A percentile compares a stretch with the other conserved stretches of the same genome.
phyloP scores from a whole-genome alignment of 2,113 vertebrate species.

The Nymphicus hollandicus region DNA sequence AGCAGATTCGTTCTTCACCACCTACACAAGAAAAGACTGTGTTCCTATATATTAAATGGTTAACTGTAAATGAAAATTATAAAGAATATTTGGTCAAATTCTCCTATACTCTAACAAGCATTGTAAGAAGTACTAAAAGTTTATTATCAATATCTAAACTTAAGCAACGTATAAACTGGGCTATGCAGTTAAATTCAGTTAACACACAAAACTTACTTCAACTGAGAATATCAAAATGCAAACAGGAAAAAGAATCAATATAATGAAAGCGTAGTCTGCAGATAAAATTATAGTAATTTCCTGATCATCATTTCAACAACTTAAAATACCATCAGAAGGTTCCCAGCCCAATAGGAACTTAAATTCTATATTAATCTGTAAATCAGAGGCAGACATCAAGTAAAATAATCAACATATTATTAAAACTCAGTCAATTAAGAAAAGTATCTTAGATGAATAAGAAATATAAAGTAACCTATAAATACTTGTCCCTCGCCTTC shows the following conservation, averaged over 20 bases:
- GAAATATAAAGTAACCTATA: constrained; percentile 80
- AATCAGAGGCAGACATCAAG: neutral
- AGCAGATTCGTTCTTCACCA: constrained; percentile 86
- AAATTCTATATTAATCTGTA: neutral
- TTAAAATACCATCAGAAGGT: neutral
- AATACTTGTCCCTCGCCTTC: constrained; percentile 92
- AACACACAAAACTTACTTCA: neutral
- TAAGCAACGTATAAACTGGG: neutral
- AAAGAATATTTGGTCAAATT: neutral
- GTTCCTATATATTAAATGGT: neutral
- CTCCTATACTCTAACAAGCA: neutral
- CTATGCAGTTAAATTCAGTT: neutral
- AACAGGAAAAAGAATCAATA: neutral
- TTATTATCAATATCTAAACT: neutral
- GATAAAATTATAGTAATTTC: neutral
- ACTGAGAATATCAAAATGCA: neutral
- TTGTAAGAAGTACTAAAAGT: neutral
- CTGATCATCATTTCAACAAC: neutral
- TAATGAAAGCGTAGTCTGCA: neutral
- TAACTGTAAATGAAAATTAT: neutral
- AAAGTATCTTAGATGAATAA: neutral
- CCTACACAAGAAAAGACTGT: constrained; percentile 72
- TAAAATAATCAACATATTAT: neutral
- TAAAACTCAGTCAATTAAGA: neutral
- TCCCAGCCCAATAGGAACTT: neutral